Evolutionary conservation across 2,888 invertebrate species (phyloP).

Genomic region (Cerastoderma edule): DNA sequence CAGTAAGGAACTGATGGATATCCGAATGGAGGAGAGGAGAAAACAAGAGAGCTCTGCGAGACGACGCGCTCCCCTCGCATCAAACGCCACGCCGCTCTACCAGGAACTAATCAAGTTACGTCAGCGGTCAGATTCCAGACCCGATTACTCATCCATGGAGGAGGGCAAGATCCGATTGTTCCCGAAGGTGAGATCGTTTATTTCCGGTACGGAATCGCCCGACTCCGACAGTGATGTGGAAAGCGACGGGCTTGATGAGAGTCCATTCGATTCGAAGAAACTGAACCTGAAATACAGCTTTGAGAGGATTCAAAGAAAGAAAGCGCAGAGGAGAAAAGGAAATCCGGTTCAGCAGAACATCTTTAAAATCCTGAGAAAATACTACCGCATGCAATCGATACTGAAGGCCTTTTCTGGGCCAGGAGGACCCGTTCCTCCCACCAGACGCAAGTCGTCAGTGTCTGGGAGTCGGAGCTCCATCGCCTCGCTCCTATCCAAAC

Average conservation of each 20-base stretch:
- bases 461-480: slow-evolving; percentile 9
- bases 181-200: slow-evolving; percentile 37
- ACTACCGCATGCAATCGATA: slow-evolving; percentile 44
- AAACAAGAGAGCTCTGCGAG: background rate
- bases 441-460: background rate
- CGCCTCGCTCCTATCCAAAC: background rate
- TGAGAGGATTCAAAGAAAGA: slow-evolving; percentile 43
- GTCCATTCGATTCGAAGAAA: slow-evolving; percentile 51
- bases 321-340: slow-evolving; percentile 15
- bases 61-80: slow-evolving; percentile 24
- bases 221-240: slow-evolving; percentile 37
- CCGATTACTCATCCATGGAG: too few relatives aligned
- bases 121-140: too few relatives aligned
- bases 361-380: slow-evolving; percentile 41
- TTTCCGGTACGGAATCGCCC: slow-evolving; percentile 35
- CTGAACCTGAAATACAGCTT: slow-evolving; percentile 59
- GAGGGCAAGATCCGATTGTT: background rate
- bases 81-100: slow-evolving; percentile 5
- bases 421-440: too few relatives aligned
- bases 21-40: background rate
- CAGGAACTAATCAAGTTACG: slow-evolving; percentile 7
- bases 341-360: slow-evolving; percentile 6
- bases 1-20: slow-evolving; percentile 30
- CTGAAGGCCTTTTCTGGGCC: slow-evolving; percentile 36
- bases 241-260: slow-evolving; percentile 31